Evolutionary conservation across 92 coral and sea anemone species (phyloP).

Genomic region (Epizoanthus scotinus): DNA sequence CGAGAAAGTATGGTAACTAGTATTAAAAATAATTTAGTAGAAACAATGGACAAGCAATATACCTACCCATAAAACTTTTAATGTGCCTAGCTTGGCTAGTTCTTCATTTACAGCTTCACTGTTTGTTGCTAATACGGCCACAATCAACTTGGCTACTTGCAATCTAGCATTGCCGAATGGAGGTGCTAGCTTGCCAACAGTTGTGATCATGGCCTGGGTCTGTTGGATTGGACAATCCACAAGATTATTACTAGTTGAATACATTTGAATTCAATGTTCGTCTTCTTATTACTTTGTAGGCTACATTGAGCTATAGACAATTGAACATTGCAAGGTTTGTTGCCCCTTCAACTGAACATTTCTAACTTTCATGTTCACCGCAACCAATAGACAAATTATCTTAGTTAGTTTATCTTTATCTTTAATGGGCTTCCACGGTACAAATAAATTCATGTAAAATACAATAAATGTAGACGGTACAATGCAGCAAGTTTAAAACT

Average conservation of each 20-base stretch:
- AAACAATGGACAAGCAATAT: background rate
- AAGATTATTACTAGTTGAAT: background rate
- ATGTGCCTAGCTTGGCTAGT: constrained; percentile 90
- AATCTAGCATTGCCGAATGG: constrained; percentile 97
- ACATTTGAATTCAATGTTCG: background rate
- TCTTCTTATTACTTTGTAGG: background rate
- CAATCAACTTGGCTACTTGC: constrained; percentile 88
- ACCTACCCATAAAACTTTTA: constrained; percentile 93
- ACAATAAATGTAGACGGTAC: too few species aligned
- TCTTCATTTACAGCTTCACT: constrained; percentile 93
- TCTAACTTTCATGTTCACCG: background rate
- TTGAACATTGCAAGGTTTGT: too few species aligned
- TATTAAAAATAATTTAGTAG: background rate
- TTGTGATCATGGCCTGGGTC: constrained; percentile 90
- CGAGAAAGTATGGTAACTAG: too few species aligned
- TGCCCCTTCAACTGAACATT: background rate
- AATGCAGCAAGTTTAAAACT: too few species aligned
- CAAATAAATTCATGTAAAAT: too few species aligned
- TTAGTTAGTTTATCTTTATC: too few species aligned
- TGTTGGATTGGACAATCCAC: constrained; percentile 15
- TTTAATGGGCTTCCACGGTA: too few species aligned
- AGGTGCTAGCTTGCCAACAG: constrained; percentile 90
- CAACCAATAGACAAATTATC: background rate
- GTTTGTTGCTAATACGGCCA: constrained; percentile 90
- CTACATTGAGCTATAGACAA: too few species aligned